Base-by-base conservation (phyloP, 2,888 invertebrate species). In the Marasmarcha lunaedactyla region DNA sequence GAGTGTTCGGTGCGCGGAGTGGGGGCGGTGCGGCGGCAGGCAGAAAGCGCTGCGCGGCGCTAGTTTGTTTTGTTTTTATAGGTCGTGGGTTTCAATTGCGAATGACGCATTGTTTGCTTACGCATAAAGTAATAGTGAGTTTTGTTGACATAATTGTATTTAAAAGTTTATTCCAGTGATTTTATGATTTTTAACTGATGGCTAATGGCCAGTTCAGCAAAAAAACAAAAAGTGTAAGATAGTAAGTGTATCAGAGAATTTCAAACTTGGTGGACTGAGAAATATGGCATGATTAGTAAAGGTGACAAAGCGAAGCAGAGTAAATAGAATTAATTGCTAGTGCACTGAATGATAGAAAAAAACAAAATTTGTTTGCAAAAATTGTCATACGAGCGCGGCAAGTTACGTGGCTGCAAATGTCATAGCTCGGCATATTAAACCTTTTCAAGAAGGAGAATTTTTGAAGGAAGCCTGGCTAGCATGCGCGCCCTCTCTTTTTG, bases 271-370 rank as follows among this genome's bases (percentile, higher is more conserved):
- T 51, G 52, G 51, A 54, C 51, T 43, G 50, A 54, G 36, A 50
- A 51, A 49, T 54, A 47, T 43, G 51, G 50, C 50, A 47, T 54
- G 53, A 52, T 51, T 54, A 54, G 42, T 49, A 54, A 54, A 50
- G 49, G 50, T 43, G 49, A 54, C 46, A 54, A 56, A 44, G 46
- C 46, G 42, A 46, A 39, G 34, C 43, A 44, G 43, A 43, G 46
- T 43, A 46, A 42, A 44, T 42, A 15, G 40, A 46, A 44, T 46
- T 43, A 44, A 44, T 44, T 37, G 41, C 41, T 12, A 37, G 41
- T 41, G 41, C 35, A 15, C 37, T 44, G 42, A 47, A 47, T 14
- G 47, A 45, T 42, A 44, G 46, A 47, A 47, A 47, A 10, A 46
- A 46, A 46, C 46, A 47, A 45, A 44, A 40, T 42, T 37, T 43